Evolutionary conservation across 2,888 invertebrate genomes (phyloP).

Genomic region (Lamellibrachia satsuma): DNA sequence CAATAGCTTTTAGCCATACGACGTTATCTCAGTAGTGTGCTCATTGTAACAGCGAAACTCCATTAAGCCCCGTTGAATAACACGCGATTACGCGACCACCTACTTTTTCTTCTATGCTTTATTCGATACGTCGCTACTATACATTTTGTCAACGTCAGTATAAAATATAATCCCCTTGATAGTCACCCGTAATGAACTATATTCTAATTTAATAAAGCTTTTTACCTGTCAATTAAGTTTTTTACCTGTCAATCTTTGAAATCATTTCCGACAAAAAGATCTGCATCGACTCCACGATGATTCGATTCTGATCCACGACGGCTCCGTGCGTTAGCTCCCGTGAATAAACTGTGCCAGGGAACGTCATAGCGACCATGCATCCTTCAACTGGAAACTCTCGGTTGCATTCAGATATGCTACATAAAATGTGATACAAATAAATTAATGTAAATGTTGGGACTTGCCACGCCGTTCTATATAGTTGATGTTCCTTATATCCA

Average conservation of each 20-base stretch:
- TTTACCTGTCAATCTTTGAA: background rate
- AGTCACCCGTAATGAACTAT: background rate
- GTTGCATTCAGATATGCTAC: background rate
- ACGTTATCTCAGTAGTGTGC: background rate
- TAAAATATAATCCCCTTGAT: background rate
- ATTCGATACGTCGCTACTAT: background rate
- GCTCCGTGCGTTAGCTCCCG: background rate
- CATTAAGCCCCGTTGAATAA: background rate
- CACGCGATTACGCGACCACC: background rate
- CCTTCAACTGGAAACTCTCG: background rate
- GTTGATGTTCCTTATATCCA: too few species aligned
- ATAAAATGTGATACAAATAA: background rate
- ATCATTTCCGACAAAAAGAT: background rate
- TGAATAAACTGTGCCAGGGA: background rate
- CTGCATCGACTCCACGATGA: background rate
- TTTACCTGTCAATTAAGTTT: background rate
- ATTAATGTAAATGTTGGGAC: too few species aligned
- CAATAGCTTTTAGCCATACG: background rate
- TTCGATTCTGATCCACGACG: background rate
- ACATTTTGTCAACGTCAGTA: background rate
- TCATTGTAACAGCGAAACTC: background rate
- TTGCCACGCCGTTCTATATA: too few species aligned
- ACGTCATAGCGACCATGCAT: background rate
- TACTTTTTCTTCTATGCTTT: background rate
- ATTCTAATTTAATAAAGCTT: background rate